A percentile compares a stretch with the other conserved stretches of the same genome.
Conservation (phyloP, 1,140 invertebrate genomes). For the Psix sp. region DNA sequence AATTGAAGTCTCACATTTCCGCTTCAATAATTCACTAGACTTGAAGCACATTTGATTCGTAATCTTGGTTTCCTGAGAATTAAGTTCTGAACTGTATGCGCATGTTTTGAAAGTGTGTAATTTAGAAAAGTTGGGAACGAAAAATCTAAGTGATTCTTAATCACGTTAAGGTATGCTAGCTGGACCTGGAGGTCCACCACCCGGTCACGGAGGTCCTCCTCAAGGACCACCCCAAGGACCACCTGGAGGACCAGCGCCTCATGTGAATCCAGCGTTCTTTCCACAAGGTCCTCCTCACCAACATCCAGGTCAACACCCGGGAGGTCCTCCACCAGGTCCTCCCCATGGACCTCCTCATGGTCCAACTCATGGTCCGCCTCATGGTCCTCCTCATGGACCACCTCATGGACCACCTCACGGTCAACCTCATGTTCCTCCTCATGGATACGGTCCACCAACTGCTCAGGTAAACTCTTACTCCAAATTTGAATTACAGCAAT, state of each 20-base stretch:
- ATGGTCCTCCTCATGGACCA: constrained; percentile 80
- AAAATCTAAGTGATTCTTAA: background rate
- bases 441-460: constrained; percentile 79
- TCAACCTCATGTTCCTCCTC: constrained; percentile 76
- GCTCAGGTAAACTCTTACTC: constrained; percentile 64
- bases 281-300: constrained; percentile 83
- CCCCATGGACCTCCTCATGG: constrained; percentile 80
- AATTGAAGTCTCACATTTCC: too few species aligned
- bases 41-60: too few species aligned
- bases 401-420: constrained; percentile 80
- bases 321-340: constrained; percentile 79
- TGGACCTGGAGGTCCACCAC: constrained; percentile 80
- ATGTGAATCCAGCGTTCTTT: constrained; percentile 98
- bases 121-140: background rate
- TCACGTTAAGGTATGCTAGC: constrained; percentile 70
- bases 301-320: constrained; percentile 80
- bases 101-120: background rate
- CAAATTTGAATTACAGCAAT: too few species aligned
- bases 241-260: constrained; percentile 88
- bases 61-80: too few species aligned
- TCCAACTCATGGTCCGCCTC: constrained; percentile 79
- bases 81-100: too few species aligned
- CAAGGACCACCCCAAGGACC: constrained; percentile 79
- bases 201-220: constrained; percentile 80
- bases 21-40: too few species aligned